Evolutionary conservation across 2,888 invertebrate species (phyloP), one percentile per base, ranked within the genome.

Genomic region (Embidobia sp.): DNA sequence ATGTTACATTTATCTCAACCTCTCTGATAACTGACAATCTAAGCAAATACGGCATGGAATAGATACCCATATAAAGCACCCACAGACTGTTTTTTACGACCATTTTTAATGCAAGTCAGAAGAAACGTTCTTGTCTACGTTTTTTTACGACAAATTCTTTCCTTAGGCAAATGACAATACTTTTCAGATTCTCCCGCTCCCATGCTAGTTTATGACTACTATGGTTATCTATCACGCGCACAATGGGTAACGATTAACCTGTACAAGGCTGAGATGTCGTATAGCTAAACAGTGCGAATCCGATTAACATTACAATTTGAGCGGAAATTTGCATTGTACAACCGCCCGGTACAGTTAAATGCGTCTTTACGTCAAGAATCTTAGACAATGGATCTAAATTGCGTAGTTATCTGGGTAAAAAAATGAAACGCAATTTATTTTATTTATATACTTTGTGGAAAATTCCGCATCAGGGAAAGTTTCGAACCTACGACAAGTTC

Each of bases 381-480:
- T 40, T 37, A 40, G 48, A 72, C 64, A 64, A 72, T 72, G 48
- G 35, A 31, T 40, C 42, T 31, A 19, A 55, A 63, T 16, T 48
- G 51, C 16, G 10, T 27, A 35, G 46, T 44, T 48, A 55, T 72
- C 37, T 72, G 16, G 46, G 46, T 27, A 27, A 55, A 69, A 69
- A 49, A 59, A 42, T 37, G 10, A 22, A 40, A 1, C 37, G 48
- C 40, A 44, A 55, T 67, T 49, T 69, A 48, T 27, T 48, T 57
- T 33, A 55, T 59, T 59, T 44, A 16, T 48, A 48, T 7, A 16
- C 13, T 49, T 42, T 33, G 37, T 40, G 37, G 61, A 53, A 61
- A 69, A 63, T 69, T 67, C 55, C 31, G 37, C 59, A 66, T 22
- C 73, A 73, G 77, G 77, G 77, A 77, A 77, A 77, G 77, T 77